Conservation (phyloP, 2,888 invertebrate genomes). For the Dasysyrphus tricinctus region DNA sequence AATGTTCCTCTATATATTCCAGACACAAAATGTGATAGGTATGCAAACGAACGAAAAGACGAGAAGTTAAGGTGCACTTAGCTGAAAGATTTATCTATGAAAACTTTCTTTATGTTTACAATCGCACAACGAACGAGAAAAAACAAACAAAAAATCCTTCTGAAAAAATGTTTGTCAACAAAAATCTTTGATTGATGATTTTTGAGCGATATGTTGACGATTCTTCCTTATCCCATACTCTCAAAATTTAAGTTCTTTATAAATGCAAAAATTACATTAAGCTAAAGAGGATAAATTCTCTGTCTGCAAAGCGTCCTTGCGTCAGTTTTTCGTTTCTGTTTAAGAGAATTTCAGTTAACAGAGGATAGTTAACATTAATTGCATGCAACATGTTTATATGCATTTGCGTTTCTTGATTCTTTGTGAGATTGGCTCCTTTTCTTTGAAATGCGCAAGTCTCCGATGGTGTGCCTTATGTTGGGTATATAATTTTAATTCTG, state of each 20-base stretch:
- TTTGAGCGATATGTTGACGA: conserved; percentile 54
- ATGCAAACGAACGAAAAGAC: conserved; percentile 49
- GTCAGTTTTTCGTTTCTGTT: background rate
- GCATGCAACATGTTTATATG: conserved; percentile 17
- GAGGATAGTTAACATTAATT: background rate
- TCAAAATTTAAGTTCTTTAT: background rate
- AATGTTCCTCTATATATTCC: conserved; percentile 20
- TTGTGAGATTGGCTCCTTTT: background rate
- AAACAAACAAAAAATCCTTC: conserved; percentile 17
- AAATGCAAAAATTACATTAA: background rate
- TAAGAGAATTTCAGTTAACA: conserved; percentile 8
- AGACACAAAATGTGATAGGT: conserved; percentile 65
- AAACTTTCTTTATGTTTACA: conserved; percentile 66
- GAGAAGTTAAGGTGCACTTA: conserved; percentile 41
- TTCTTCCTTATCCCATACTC: background rate
- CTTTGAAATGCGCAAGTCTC: conserved; percentile 30
- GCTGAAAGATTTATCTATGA: conserved; percentile 65
- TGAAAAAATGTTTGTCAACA: conserved; percentile 69
- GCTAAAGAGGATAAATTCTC: background rate
- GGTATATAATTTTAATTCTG: background rate
- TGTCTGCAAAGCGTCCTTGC: background rate
- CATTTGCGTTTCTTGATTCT: background rate
- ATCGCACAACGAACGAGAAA: conserved; percentile 5
- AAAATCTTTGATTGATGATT: conserved; percentile 67
- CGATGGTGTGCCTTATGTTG: background rate